Evolutionary conservation across 2,888 invertebrate genomes (phyloP), one percentile per base, ranked within the genome.

Genomic region (Candidula unifasciata): DNA sequence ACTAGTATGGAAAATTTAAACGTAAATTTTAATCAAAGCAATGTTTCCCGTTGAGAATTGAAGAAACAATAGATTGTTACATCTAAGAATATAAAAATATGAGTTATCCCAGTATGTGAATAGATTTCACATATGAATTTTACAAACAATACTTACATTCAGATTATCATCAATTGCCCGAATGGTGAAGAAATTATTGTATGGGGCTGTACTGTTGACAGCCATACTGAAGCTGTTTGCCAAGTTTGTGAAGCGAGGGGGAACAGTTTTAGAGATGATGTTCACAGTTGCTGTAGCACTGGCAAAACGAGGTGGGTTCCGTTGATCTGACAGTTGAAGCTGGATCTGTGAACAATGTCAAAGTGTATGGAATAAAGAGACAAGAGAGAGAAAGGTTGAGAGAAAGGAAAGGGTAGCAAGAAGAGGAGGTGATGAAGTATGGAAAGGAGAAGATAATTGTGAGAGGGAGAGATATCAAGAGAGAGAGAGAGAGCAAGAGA

Each of bases 101-200:
- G n/a, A n/a, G n/a, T n/a, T n/a, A 21, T 71, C 3, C 33, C 5
- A 71, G 21, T 71, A 44, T 44, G 13, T 44, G 44, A 10, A 44
- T 44, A 44, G 44, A 44, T 44, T 44, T 44, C 44, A 44, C 44
- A 44, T 1, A 13, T 44, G 6, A 44, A 1, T 44, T 6, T 44
- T 1, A 73, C 21, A n/a, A 27, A 21, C 27, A 13, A 27, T n/a
- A 54, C 74, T 84, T 64, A 90, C 89, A 80, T 84, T 74, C 1
- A 88, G 73, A 83, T 92, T 91, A 27, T 54, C 52, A 86, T 92
- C 92, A 13, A 86, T 86, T 44, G 92, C 92, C 5, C 86, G 78
- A n/a, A 91, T 88, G 5, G 83, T 87, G 81, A 84, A 83, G 66
- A 92, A 83, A 13, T 66, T 30, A 2, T 87, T 86, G 57, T 88